Base-by-base conservation (phyloP, 2,113 vertebrate genomes). In the Anguilla rostrata region DNA sequence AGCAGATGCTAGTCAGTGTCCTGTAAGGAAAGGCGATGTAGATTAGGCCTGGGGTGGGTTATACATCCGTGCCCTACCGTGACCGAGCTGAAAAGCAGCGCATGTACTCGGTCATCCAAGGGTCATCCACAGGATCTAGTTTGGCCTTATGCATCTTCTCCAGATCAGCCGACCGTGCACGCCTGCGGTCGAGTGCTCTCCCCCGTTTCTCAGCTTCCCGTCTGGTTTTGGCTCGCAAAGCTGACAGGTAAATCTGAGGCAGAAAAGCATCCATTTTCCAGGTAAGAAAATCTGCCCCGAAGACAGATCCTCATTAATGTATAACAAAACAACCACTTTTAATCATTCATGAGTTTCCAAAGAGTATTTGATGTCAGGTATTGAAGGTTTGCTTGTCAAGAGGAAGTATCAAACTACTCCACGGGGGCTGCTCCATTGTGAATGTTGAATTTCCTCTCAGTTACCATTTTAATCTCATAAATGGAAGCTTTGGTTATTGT, bases 81-180 rank as follows among this genome's bases (percentile, higher is more conserved):
- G 96, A 95, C 85, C 97, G 94, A 11, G 95, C 97, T 0, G 98
- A 98, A 90, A 97, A 99, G 93, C 97, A 98, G 85, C 96, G 94
- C 98, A 99, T 99, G 81, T 99, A 99, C 89, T 99, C 98, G 0
- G 98, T 99, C 93, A 99, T 92, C 98, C 98, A 99, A 0, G 97
- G 97, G 90, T 97, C 97, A 66, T 97, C 98, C 9, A 95, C 90
- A 0, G 95, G 92, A 46, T 94, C 85, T 12, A 94, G 82, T 89
- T 93, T 96, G 5, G 89, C 78, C 71, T 86, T 92, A 80, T 91
- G 88, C 1, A 56, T 83, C 86, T 90, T 96, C 63, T 95, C 95
- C 85, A 90, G 86, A 34, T 98, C 96, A 14, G 91, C 96, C 0
- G 97, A 97, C 53, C 93, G 95, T 0, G 95, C 95, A 14, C 95